These are phyloP conservation scores for Atherinomorus stipes DNA, from an alignment of 2,113 vertebrate species.

Conservation along the genomic window DNA sequence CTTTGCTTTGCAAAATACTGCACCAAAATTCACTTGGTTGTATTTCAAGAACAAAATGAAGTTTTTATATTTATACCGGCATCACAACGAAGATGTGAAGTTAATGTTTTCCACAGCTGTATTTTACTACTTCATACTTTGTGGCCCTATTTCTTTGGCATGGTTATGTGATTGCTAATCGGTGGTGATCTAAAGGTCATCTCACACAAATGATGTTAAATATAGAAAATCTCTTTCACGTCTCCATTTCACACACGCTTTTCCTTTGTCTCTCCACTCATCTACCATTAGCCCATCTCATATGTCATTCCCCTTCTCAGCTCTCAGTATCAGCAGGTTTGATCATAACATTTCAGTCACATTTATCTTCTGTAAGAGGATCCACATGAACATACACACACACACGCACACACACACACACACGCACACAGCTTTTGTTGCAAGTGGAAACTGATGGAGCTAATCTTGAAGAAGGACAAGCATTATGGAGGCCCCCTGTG, in stretches of 20 bases:
- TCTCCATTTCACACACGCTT: neutral
- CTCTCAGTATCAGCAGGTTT: constrained; percentile 52
- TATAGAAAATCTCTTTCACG: neutral
- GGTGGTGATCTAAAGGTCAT: neutral
- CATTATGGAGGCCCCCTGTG: constrained; percentile 8
- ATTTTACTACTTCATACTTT: neutral
- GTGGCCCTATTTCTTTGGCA: neutral
- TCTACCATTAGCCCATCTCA: neutral
- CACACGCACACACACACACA: constrained; percentile 20
- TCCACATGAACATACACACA: constrained; percentile 24
- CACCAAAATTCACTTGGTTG: too few relatives aligned
- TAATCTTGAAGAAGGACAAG: constrained; percentile 27
- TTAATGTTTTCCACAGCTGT: neutral
- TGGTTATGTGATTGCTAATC: neutral
- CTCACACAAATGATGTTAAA: neutral
- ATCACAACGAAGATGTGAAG: neutral
- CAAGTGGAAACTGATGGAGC: constrained; percentile 8
- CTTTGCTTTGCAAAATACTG: too few relatives aligned
- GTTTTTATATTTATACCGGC: too few relatives aligned
- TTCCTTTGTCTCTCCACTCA: neutral
- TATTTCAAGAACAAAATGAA: too few relatives aligned
- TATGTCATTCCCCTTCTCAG: constrained; percentile 17
- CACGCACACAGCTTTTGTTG: constrained; percentile 26
- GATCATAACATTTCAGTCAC: constrained; percentile 65
- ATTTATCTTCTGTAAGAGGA: constrained; percentile 49